phyloP scores from a whole-genome alignment of 2,888 invertebrate genomes.

The Lycocerus yunnanus region DNA sequence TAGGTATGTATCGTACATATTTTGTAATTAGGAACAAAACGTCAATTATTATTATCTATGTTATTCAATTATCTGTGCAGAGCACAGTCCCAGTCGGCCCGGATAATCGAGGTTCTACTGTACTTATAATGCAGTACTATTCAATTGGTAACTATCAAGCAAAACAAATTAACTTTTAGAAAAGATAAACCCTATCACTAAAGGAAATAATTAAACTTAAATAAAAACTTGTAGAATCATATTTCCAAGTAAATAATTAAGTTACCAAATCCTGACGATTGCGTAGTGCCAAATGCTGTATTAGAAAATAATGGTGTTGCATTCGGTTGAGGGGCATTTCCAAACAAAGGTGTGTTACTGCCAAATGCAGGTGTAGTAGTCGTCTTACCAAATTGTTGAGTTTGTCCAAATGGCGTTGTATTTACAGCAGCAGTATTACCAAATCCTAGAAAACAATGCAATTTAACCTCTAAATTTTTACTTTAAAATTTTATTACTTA shows the following conservation, averaged over 20 bases:
- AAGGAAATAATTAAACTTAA: neutral
- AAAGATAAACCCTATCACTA: no score
- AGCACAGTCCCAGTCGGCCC: no score
- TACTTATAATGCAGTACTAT: no score
- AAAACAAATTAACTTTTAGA: no score
- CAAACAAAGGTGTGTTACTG: conserved; percentile 62
- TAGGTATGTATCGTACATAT: no score
- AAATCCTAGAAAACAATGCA: conserved; percentile 36
- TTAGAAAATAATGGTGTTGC: conserved; percentile 66
- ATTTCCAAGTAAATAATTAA: neutral
- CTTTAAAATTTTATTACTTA: conserved; percentile 38
- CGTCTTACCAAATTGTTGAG: conserved; percentile 56
- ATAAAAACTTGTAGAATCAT: neutral
- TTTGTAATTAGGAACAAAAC: no score
- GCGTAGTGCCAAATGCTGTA: conserved; percentile 66
- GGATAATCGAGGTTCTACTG: no score
- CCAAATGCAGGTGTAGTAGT: conserved; percentile 70
- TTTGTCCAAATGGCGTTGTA: conserved; percentile 36
- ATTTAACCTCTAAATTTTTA: neutral
- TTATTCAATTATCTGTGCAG: no score
- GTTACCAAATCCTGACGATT: conserved; percentile 48
- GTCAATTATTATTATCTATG: no score
- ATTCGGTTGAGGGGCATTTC: conserved; percentile 56
- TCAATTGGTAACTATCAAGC: no score
- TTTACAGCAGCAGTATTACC: conserved; percentile 38